These are phyloP conservation scores for Lypha dubia DNA, from an alignment of 2,888 invertebrate species.

Conservation along the genomic window DNA sequence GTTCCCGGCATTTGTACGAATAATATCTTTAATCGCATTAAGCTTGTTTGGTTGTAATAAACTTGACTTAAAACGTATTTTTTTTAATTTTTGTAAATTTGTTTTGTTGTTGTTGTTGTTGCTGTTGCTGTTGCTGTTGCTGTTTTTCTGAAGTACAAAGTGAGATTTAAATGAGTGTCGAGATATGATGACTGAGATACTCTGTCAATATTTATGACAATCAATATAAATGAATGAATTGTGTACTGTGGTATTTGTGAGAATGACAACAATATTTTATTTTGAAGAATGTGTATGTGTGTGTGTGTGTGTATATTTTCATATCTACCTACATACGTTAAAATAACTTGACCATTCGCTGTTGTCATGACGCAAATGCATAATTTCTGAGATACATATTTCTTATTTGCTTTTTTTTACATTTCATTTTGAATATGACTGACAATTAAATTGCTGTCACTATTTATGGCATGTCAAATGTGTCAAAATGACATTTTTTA, in stretches of 20 bases:
- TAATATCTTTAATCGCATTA: conserved; percentile 71
- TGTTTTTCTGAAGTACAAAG: conserved; percentile 53
- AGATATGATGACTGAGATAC: conserved; percentile 70
- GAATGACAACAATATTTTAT: conserved; percentile 51
- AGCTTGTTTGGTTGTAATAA: conserved; percentile 71
- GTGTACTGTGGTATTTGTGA: conserved; percentile 21
- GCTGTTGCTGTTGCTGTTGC: not conserved
- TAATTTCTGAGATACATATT: conserved; percentile 15
- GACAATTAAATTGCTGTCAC: conserved; percentile 75
- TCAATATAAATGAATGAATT: conserved; percentile 66
- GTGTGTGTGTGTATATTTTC: conserved; percentile 32
- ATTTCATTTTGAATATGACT: conserved; percentile 65
- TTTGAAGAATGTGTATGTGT: conserved; percentile 3
- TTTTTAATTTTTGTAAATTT: not conserved
- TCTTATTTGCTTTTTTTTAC: conserved; percentile 7
- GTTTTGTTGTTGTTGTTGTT: not conserved
- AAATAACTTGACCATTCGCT: conserved; percentile 58
- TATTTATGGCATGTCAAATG: conserved; percentile 75
- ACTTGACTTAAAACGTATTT: conserved; percentile 65
- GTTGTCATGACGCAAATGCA: conserved; percentile 68
- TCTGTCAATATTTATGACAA: conserved; percentile 74
- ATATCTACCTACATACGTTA: conserved; percentile 20
- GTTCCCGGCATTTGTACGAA: conserved; percentile 51
- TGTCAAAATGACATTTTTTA: conserved; percentile 76
- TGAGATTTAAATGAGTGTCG: conserved; percentile 71